Percentiles rank a stretch among this genome's conserved stretches.
Conservation (phyloP, 2,888 invertebrate genomes). For the Copidosoma aretas region DNA sequence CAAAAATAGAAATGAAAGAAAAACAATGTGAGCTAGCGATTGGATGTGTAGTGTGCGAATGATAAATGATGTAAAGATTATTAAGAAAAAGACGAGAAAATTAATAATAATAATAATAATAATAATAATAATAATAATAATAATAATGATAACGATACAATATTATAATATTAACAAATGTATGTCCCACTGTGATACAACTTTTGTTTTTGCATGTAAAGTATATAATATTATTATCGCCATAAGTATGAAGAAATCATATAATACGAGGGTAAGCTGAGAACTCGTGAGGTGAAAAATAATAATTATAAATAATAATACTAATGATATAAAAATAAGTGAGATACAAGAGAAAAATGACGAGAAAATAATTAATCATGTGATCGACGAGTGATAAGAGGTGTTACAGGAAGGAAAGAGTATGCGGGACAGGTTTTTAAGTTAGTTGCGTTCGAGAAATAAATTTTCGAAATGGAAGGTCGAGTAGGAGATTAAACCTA, state of each 20-base stretch:
- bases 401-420: background rate
- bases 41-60: background rate
- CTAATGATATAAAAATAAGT: conserved; percentile 2
- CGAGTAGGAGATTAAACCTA: background rate
- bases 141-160: conserved; percentile 51
- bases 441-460: background rate
- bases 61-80: background rate
- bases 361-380: conserved; percentile 12
- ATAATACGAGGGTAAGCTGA: conserved; percentile 27
- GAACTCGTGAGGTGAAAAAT: background rate
- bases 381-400: conserved; percentile 2
- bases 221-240: conserved; percentile 56
- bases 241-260: conserved; percentile 54
- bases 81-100: conserved; percentile 4
- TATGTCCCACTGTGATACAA: conserved; percentile 62
- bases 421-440: background rate
- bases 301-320: background rate
- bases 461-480: background rate
- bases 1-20: too few species aligned
- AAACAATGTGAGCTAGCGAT: background rate
- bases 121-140: conserved; percentile 34
- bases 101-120: conserved; percentile 23
- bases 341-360: background rate
- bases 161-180: conserved; percentile 57
- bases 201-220: conserved; percentile 61